These are phyloP conservation scores for Haliclona indistincta DNA, from an alignment of 37 sponge, comb jelly and placozoan genomes.

Conservation along the genomic window DNA sequence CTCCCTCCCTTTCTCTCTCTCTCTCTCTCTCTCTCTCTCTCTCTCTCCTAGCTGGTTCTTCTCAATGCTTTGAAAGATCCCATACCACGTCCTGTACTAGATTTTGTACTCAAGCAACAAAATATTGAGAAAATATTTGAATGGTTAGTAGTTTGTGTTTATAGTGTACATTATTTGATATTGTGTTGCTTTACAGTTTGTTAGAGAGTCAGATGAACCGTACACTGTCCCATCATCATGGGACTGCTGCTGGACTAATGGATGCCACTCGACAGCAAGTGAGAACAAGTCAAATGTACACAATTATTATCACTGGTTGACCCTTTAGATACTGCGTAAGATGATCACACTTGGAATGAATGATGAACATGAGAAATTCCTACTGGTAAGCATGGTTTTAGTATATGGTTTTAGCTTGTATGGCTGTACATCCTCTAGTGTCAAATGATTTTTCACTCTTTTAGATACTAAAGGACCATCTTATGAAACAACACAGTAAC, in stretches of 20 bases:
- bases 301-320: no score
- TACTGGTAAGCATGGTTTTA: constrained; percentile 41
- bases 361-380: constrained; percentile 49
- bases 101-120: constrained; percentile 72
- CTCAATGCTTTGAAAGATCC: constrained; percentile 73
- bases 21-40: constrained; percentile 35
- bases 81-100: constrained; percentile 66
- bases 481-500: constrained; percentile 42
- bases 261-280: not conserved
- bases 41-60: constrained; percentile 49
- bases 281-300: not conserved
- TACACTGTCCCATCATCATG: no score
- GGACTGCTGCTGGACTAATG: no score
- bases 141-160: constrained; percentile 29
- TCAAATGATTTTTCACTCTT: not conserved
- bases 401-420: not conserved
- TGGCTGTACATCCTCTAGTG: not conserved
- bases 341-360: constrained; percentile 62
- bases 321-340: constrained; percentile 41
- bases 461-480: constrained; percentile 48
- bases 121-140: constrained; percentile 55
- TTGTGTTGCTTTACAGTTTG: not conserved
- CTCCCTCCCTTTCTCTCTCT: not conserved
- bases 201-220: constrained; percentile 27
- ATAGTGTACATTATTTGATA: not conserved